Conservation (phyloP, 2,797 vertebrate species). For the Furcifer pardalis region DNA sequence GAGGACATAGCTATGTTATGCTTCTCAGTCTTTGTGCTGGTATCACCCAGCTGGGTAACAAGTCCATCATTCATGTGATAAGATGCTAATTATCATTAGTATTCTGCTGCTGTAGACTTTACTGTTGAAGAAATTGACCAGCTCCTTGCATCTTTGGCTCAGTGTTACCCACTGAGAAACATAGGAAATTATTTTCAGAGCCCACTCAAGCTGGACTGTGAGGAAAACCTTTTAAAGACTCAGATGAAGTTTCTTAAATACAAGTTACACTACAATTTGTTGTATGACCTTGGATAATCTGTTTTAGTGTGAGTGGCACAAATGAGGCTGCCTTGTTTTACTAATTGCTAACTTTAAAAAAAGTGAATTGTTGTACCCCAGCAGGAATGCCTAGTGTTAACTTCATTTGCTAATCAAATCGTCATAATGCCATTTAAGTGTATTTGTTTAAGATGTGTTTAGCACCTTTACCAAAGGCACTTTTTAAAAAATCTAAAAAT, state of each 20-base stretch:
- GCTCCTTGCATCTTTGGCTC: slow-evolving; percentile 51
- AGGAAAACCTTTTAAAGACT: slow-evolving; percentile 32
- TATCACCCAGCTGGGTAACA: slow-evolving; percentile 53
- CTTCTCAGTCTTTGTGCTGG: slow-evolving; percentile 56
- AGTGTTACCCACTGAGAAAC: not conserved
- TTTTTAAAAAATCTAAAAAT: not conserved
- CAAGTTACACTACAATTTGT: slow-evolving; percentile 64
- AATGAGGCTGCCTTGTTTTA: slow-evolving; percentile 63
- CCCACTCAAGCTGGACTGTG: slow-evolving; percentile 47
- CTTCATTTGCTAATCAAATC: no score
- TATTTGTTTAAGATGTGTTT: not conserved
- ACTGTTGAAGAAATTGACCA: slow-evolving; percentile 54
- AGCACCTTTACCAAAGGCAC: slow-evolving; percentile 11
- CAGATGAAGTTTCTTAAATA: slow-evolving; percentile 12
- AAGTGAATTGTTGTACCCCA: slow-evolving; percentile 65
- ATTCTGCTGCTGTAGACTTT: slow-evolving; percentile 40
- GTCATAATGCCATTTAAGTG: slow-evolving; percentile 40
- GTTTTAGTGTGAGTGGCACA: slow-evolving; percentile 44
- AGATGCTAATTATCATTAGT: slow-evolving; percentile 49
- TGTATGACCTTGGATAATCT: slow-evolving; percentile 75
- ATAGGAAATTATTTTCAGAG: slow-evolving; percentile 22
- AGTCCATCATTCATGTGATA: slow-evolving; percentile 52
- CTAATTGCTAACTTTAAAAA: slow-evolving; percentile 47
- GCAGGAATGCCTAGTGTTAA: slow-evolving; percentile 43
- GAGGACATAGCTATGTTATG: no score